Evolutionary conservation across 1,140 invertebrate genomes (phyloP), one percentile per base, ranked within the genome.

Genomic region (Drosophila azteca): DNA sequence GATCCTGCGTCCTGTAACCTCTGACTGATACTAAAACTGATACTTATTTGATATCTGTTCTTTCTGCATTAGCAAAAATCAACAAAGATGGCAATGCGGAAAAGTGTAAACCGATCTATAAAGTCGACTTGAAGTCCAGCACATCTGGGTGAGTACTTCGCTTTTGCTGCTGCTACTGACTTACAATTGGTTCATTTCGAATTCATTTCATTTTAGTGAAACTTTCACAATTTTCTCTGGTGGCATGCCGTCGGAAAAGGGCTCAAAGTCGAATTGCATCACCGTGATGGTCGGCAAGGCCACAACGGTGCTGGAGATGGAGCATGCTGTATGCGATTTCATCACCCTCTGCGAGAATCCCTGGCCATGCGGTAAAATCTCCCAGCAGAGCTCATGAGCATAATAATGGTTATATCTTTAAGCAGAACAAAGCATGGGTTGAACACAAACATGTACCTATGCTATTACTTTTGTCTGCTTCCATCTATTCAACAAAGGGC

Each of bases 241-340:
- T 80, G 98, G 98, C 41, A 94, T 98, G 92, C 95, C 97, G 46
- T 95, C 95, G 85, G 97, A 98, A 91, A 95, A 96, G 92, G 95
- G 96, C 66, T 96, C 96, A 60, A 94, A 96, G 84, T 97, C 97
- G 61, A 98, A 98, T 68, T 98, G 97, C 92, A 96, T 99, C 90
- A 99, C 98, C 22, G 97, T 99, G 63, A 97, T 99, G 90, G 96
- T 97, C 92, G 91, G 91, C 39, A 98, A 98, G 93, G 96, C 96
- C 68, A 99, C 97, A 44, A 99, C 98, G 2, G 98, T 99, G 53
- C 93, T 99, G 75, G 98, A 99, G 94, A 99, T 99, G 99, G 99
- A 99, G 90, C 97, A 99, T 92, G 97, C 96, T 90, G 98, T 99
- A 52, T 95, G 99, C 52, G 98, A 99, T 94, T 99, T 99, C 94